Conservation (phyloP, 2,888 invertebrate species). For the Clostera curtula region DNA sequence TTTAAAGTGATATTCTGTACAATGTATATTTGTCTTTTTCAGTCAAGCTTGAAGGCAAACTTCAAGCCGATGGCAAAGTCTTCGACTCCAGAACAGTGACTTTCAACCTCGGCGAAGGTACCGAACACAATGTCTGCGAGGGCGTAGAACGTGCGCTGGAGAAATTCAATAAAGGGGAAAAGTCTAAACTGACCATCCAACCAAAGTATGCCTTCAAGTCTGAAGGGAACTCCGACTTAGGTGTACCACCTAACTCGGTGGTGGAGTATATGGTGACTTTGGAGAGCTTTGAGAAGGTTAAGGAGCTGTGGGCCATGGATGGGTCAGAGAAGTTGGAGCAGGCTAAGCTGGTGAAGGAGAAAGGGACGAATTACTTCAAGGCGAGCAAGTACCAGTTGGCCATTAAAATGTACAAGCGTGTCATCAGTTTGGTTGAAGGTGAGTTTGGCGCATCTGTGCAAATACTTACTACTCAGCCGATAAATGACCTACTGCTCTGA, state of each 20-base stretch:
- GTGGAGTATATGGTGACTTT: constrained; percentile 89
- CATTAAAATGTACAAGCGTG: constrained; percentile 89
- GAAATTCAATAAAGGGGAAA: constrained; percentile 88
- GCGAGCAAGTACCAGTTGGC: constrained; percentile 85
- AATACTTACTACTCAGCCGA: too few relatives aligned
- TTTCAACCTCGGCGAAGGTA: constrained; percentile 91
- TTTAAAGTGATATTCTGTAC: too few relatives aligned
- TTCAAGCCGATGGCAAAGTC: constrained; percentile 76
- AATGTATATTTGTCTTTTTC: too few relatives aligned
- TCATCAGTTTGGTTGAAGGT: constrained; percentile 77
- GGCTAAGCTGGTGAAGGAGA: constrained; percentile 88
- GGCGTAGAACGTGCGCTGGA: constrained; percentile 89
- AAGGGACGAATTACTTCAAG: constrained; percentile 93
- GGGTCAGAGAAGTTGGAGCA: constrained; percentile 86
- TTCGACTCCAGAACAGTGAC: constrained; percentile 90
- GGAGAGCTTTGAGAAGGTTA: constrained; percentile 87
- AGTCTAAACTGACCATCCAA: constrained; percentile 81
- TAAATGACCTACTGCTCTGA: too few relatives aligned
- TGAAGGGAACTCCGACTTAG: constrained; percentile 79
- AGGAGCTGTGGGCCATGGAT: constrained; percentile 88
- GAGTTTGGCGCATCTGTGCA: constrained; percentile 13
- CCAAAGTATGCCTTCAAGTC: constrained; percentile 88
- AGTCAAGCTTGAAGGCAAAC: constrained; percentile 80
- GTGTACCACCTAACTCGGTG: constrained; percentile 85
- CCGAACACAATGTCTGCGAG: constrained; percentile 81